Base-by-base conservation (phyloP, 2,888 invertebrate genomes). In the Crocallis elinguaria region DNA sequence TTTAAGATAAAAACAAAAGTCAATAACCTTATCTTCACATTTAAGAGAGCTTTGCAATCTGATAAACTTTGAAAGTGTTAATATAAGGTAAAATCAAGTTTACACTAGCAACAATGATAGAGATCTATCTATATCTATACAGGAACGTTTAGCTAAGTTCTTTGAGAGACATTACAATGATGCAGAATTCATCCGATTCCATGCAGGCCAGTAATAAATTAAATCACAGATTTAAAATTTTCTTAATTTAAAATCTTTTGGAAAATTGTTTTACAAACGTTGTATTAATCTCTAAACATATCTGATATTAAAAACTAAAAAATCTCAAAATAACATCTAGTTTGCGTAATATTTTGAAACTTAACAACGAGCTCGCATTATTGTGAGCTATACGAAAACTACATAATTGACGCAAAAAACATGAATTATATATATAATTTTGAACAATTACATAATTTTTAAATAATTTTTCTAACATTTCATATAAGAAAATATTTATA, bases 91-190 rank as follows among this genome's bases (percentile, higher is more conserved):
- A 67, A 68, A 60, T 64, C 55, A 69, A 62, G 61, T 75, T 76
- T 71, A 79, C 75, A 84, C 76, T 85, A 80, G 82, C 83, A 85
- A 85, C 86, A 84, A 77, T 75, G 71, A 78, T 83, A 88, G 88
- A 89, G 88, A 89, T 89, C 89, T 90, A 89, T 85, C 82, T 89
- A 86, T 82, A 86, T 80, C 84, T 88, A 86, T 88, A 86, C 75
- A 90, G 90, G 90, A 90, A 90, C 90, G 88, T 87, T 88, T 80
- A 82, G 59, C 80, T 80, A 82, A 87, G 82, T 82, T 84, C 81
- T 82, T 84, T 84, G 84, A 84, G 82, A 87, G 77, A 73, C 69
- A 44, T 69, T 62, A 42, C 30, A 50, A 58, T 53, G 41, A 39
- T 33, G 21, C 16, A 33, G 33, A 35, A 51, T 43, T 55, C 30